phyloP scores from a whole-genome alignment of 2,113 vertebrate species.

The Candoia aspera region DNA sequence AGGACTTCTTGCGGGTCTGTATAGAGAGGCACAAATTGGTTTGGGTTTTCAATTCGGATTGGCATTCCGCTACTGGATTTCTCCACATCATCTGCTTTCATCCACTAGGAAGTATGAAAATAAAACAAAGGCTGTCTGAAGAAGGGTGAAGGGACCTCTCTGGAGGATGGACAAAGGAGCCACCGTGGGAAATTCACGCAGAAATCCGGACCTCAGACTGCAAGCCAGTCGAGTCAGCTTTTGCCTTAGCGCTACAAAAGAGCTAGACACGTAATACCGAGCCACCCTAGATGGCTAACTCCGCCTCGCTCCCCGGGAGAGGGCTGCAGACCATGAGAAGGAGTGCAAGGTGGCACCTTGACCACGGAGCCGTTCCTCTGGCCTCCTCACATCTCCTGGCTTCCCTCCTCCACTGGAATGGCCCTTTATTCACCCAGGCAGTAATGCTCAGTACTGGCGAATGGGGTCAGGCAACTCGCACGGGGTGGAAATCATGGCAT shows the following conservation, averaged over 20 bases:
- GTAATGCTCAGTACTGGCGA: not conserved
- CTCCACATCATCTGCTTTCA: conserved; percentile 87
- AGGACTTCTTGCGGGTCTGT: conserved; percentile 96
- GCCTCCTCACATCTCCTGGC: not conserved
- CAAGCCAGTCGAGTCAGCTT: not conserved
- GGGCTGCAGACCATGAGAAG: not conserved
- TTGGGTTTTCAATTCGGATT: conserved; percentile 94
- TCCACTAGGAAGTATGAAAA: conserved; percentile 77
- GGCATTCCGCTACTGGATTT: conserved; percentile 86
- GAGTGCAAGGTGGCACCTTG: not conserved
- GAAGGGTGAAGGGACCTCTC: not conserved
- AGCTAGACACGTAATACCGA: not conserved
- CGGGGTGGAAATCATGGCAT: not conserved
- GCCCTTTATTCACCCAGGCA: not conserved
- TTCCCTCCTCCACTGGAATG: not conserved
- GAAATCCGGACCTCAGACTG: not conserved
- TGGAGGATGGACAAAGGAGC: not conserved
- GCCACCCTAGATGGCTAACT: not conserved
- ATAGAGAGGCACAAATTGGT: conserved; percentile 97
- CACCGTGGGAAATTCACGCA: not conserved
- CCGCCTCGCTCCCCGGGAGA: not conserved
- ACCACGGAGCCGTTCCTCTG: too few species aligned
- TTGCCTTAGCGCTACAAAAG: not conserved
- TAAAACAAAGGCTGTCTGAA: not conserved
- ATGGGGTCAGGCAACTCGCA: not conserved